Conservation (phyloP, 2,797 vertebrate species). For the Acanthurus tractus region DNA sequence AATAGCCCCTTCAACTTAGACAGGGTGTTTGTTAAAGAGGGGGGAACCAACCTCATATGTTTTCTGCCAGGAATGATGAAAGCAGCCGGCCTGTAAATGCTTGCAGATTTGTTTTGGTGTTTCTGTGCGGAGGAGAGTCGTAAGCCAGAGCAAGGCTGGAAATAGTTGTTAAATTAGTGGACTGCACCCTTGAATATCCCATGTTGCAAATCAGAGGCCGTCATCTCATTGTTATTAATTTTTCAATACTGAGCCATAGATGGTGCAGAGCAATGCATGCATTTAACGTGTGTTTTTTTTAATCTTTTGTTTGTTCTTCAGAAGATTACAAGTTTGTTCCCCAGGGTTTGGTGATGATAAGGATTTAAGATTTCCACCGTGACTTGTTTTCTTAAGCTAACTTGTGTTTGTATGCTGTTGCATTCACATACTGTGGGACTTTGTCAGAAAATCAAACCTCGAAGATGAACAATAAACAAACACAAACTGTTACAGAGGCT, state of each 20-base stretch:
- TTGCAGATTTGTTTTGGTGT: slow-evolving; percentile 82
- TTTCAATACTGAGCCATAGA: slow-evolving; percentile 21
- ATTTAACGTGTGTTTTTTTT: not conserved
- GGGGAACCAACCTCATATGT: slow-evolving; percentile 67
- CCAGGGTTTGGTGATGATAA: not conserved
- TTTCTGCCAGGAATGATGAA: slow-evolving; percentile 75
- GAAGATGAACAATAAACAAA: slow-evolving; percentile 46
- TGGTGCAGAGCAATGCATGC: not conserved
- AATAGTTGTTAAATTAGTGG: slow-evolving; percentile 69
- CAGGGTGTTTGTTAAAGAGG: slow-evolving; percentile 68
- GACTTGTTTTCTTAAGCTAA: not conserved
- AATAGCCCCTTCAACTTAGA: slow-evolving; percentile 61
- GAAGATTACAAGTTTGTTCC: not conserved
- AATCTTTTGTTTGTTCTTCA: slow-evolving; percentile 5
- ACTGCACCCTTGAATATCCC: slow-evolving; percentile 40
- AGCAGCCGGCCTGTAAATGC: slow-evolving; percentile 76
- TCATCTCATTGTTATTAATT: slow-evolving; percentile 36
- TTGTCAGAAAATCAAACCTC: slow-evolving; percentile 44
- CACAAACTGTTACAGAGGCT: slow-evolving; percentile 23
- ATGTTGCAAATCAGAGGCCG: slow-evolving; percentile 27
- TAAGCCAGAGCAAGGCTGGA: slow-evolving; percentile 46
- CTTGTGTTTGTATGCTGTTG: slow-evolving; percentile 18
- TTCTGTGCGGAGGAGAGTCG: slow-evolving; percentile 60
- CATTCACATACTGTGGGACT: slow-evolving; percentile 27
- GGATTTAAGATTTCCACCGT: slow-evolving; percentile 5